Evolutionary conservation across 2,888 invertebrate species (phyloP).

Genomic region (Nesidiocoris tenuis): DNA sequence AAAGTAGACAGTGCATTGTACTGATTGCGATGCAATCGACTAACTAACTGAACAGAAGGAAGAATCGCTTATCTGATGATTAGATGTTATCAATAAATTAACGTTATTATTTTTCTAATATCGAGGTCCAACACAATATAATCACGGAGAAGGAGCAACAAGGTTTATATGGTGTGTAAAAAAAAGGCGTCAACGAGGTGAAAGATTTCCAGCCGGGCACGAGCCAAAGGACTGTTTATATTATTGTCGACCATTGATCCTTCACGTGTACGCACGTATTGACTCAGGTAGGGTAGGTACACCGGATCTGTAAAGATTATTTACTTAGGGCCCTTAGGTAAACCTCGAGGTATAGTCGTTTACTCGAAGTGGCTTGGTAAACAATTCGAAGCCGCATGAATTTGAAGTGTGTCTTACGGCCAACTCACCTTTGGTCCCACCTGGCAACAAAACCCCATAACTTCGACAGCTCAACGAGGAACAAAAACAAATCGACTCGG

Average conservation of each 20-base stretch:
- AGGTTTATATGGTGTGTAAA: no score
- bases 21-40: no score
- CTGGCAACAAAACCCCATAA: no score
- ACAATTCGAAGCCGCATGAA: background rate
- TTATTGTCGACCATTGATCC: background rate
- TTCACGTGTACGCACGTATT: background rate
- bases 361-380: background rate
- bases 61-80: no score
- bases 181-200: background rate
- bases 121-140: no score
- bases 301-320: background rate
- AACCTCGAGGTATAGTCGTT: background rate
- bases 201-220: background rate
- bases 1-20: no score
- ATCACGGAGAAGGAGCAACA: no score
- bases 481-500: no score
- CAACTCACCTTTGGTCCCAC: background rate
- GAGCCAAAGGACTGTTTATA: background rate
- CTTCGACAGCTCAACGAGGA: background rate
- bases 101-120: no score
- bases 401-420: background rate
- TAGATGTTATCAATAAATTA: no score
- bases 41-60: no score
- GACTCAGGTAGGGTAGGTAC: slow-evolving; percentile 1
- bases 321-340: slow-evolving; percentile 16